A percentile compares a stretch with the other conserved stretches of the same genome.
These are phyloP conservation scores for Neopelma chrysocephalum DNA, from an alignment of 2,797 vertebrate species.

Conservation along the genomic window DNA sequence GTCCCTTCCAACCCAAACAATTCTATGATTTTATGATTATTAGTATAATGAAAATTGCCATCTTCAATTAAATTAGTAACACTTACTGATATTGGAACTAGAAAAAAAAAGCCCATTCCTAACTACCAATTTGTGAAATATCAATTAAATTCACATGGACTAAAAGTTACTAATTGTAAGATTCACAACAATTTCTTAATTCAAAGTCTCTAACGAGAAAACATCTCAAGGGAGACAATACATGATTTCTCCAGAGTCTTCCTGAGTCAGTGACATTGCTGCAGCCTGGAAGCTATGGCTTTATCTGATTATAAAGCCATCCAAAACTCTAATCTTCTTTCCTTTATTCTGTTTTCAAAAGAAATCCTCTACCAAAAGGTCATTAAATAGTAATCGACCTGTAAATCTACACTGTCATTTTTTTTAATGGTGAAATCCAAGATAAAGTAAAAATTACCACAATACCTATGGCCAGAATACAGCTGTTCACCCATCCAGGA, in stretches of 20 bases:
- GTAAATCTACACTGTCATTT: background rate
- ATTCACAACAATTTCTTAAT: background rate
- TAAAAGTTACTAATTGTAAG: background rate
- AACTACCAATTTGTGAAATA: background rate
- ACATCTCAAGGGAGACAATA: background rate
- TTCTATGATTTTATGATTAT: background rate
- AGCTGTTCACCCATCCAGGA: background rate
- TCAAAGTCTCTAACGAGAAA: background rate
- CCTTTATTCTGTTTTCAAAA: conserved; percentile 20
- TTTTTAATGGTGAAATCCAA: background rate
- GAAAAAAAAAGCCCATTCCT: background rate
- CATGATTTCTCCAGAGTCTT: background rate
- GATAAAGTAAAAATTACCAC: background rate
- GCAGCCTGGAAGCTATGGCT: background rate
- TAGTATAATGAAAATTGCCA: background rate
- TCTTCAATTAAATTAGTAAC: background rate
- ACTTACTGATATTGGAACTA: background rate
- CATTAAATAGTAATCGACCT: background rate
- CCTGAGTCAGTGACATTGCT: background rate
- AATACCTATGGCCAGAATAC: background rate
- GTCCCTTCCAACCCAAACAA: background rate
- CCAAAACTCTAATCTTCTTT: background rate
- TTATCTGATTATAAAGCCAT: background rate
- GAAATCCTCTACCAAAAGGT: background rate
- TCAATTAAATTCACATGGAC: background rate